Conservation (phyloP, 2,888 invertebrate genomes). For the Dimorphilus gyrociliatus region DNA sequence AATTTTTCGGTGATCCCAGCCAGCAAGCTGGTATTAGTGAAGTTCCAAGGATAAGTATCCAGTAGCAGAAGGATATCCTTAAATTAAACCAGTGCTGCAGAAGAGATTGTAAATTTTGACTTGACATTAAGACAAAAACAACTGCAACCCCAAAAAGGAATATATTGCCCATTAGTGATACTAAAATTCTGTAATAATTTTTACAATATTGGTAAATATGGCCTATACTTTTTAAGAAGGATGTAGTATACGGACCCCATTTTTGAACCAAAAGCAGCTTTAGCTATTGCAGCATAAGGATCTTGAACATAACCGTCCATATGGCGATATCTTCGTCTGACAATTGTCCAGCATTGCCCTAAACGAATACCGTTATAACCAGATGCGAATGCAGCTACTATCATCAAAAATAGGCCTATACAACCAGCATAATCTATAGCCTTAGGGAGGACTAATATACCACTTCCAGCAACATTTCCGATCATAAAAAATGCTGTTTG, state of each 20-base stretch:
- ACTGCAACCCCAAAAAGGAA: conserved; percentile 50
- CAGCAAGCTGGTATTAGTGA: conserved; percentile 63
- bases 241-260: no score
- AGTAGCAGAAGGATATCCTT: conserved; percentile 57
- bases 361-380: conserved; percentile 64
- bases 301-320: conserved; percentile 46
- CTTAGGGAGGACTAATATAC: conserved; percentile 50
- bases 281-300: conserved; percentile 68
- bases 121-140: conserved; percentile 50
- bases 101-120: conserved; percentile 56
- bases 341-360: conserved; percentile 64
- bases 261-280: conserved; percentile 52
- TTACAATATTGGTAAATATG: no score
- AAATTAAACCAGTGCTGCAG: conserved; percentile 42
- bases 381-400: conserved; percentile 47
- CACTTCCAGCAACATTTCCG: conserved; percentile 56
- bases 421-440: conserved; percentile 53
- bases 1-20: conserved; percentile 76
- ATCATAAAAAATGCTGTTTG: conserved; percentile 49
- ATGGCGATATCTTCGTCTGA: conserved; percentile 50
- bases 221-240: no score
- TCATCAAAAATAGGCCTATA: conserved; percentile 48
- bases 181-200: conserved; percentile 34
- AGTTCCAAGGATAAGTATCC: conserved; percentile 58
- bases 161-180: conserved; percentile 48